Evolutionary conservation across 2,113 vertebrate genomes (phyloP).

Genomic region (Tupaia chinensis): DNA sequence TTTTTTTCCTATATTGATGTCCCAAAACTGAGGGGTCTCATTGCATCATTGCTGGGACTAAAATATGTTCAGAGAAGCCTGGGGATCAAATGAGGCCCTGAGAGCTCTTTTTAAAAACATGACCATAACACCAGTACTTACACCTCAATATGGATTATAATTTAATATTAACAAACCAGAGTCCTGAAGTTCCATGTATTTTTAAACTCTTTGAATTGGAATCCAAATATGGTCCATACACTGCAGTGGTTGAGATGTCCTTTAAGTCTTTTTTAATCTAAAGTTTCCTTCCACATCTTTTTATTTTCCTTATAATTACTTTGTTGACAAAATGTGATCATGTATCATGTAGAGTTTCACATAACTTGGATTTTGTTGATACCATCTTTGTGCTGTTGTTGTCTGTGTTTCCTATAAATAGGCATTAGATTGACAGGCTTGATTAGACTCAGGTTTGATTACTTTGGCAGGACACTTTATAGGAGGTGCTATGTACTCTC

Average conservation of each 20-base stretch:
- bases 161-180: neutral
- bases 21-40: neutral
- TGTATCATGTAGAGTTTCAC: neutral
- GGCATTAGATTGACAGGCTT: neutral
- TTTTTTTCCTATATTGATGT: neutral
- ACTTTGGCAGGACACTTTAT: neutral
- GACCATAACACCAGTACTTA: neutral
- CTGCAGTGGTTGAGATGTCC: neutral
- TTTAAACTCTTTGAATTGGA: conserved; percentile 15
- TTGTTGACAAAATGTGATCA: neutral
- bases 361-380: neutral
- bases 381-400: neutral
- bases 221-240: neutral
- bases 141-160: neutral
- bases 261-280: neutral
- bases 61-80: neutral
- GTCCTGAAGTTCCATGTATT: neutral
- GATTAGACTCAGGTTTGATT: neutral
- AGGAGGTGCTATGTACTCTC: neutral
- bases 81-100: neutral
- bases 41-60: neutral
- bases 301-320: neutral
- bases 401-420: neutral
- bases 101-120: neutral
- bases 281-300: neutral